Base-by-base conservation (phyloP, 2,888 invertebrate species). In the Tiliacea citrago region DNA sequence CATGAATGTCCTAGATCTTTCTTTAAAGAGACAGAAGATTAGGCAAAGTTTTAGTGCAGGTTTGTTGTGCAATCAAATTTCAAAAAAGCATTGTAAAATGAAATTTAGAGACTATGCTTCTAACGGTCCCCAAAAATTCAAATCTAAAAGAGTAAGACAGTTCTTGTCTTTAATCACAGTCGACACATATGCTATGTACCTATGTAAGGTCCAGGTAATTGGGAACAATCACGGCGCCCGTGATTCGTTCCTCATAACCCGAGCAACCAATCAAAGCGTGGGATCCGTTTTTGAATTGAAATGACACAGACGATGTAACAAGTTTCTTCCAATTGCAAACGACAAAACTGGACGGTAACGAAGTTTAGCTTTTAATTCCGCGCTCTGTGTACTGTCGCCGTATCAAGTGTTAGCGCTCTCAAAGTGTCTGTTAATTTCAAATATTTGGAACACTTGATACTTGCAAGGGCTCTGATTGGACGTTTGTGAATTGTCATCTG, bases 231-330 rank as follows among this genome's bases (percentile, higher is more conserved):
- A 92, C 90, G 90, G 90, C 89, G 84, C 82, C 77, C 85, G 86
- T 91, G 89, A 91, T 90, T 88, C 90, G 89, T 90, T 89, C 90
- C 89, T 91, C 90, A 89, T 89, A 90, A 90, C 89, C 87, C 90
- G 91, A 90, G 91, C 92, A 94, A 93, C 94, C 95, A 96, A 96
- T 96, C 96, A 96, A 94, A 93, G 90, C 88, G 88, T 90, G 89
- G 91, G 93, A 95, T 95, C 95, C 95, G 95, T 93, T 95, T 94
- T 93, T 91, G 94, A 95, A 95, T 95, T 95, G 95, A 92, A 96
- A 96, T 95, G 95, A 95, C 94, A 93, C 92, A 93, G 83, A 84
- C 93, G 92, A 92, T 91, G 92, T 94, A 95, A 96, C 96, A 95
- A 95, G 95, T 95, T 96, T 95, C 95, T 95, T 95, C 94, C 95